A percentile compares a stretch with the other conserved stretches of the same genome.
These are phyloP conservation scores for Eretmocerus hayati DNA, from an alignment of 2,888 invertebrate genomes.

Conservation along the genomic window DNA sequence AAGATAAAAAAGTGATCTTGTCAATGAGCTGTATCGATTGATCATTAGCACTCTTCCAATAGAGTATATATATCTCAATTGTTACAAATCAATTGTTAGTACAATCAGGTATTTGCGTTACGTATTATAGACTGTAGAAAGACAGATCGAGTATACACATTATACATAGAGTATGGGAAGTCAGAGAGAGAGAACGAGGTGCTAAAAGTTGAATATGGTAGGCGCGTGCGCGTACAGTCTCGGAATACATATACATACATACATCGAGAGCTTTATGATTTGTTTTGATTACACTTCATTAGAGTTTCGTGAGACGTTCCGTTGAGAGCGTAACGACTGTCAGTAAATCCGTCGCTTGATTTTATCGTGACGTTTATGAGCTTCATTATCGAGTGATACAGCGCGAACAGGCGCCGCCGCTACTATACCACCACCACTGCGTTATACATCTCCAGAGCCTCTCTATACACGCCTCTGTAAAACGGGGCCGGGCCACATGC, in stretches of 20 bases:
- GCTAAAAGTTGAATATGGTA: background rate
- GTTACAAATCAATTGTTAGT: no score
- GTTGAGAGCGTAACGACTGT: conserved; percentile 36
- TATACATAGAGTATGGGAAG: no score
- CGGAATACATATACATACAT: conserved; percentile 1
- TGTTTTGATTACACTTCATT: conserved; percentile 46
- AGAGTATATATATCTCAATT: no score
- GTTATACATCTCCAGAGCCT: no score
- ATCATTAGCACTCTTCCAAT: no score
- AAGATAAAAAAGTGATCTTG: no score
- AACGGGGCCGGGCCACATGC: conserved; percentile 21
- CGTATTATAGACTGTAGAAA: no score
- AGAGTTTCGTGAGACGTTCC: conserved; percentile 42
- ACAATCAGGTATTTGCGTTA: no score
- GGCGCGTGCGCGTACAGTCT: background rate
- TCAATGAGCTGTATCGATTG: no score
- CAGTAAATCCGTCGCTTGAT: conserved; percentile 44
- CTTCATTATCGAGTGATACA: conserved; percentile 45
- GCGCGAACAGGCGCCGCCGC: conserved; percentile 31
- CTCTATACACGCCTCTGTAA: conserved; percentile 44
- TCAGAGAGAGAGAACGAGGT: background rate
- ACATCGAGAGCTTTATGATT: conserved; percentile 38
- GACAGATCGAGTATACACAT: no score
- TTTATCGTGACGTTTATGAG: conserved; percentile 47
- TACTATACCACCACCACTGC: no score